phyloP scores from a whole-genome alignment of 2,888 invertebrate species.

The Brachycybe producta region DNA sequence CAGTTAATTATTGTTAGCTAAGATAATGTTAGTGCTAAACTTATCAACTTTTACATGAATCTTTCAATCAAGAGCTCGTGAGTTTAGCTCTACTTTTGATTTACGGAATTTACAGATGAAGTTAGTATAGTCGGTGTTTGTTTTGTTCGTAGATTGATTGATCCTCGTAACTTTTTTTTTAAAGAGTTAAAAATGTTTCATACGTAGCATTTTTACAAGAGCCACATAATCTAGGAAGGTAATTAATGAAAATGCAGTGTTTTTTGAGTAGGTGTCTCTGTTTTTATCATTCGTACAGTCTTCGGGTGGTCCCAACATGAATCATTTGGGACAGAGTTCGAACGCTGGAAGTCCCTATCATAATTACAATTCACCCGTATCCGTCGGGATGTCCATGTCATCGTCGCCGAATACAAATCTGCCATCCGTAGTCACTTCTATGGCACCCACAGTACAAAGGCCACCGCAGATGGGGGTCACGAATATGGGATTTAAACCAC shows the following conservation, averaged over 20 bases:
- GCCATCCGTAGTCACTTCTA: constrained; percentile 21
- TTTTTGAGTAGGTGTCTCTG: neutral
- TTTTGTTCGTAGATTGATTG: too few relatives aligned
- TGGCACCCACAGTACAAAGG: constrained; percentile 19
- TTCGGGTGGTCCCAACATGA: constrained; percentile 4
- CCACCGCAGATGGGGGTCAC: constrained; percentile 9
- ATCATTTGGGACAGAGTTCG: constrained; percentile 20
- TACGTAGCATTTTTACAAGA: too few relatives aligned
- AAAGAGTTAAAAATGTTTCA: too few relatives aligned
- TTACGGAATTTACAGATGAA: too few relatives aligned
- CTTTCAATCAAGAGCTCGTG: too few relatives aligned
- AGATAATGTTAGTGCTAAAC: too few relatives aligned
- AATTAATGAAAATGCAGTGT: neutral
- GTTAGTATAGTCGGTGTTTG: too few relatives aligned
- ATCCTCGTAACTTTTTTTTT: too few relatives aligned
- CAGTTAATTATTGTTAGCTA: too few relatives aligned
- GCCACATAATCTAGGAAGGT: too few relatives aligned
- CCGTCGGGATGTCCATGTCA: constrained; percentile 20
- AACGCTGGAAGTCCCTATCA: constrained; percentile 21
- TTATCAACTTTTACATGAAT: too few relatives aligned
- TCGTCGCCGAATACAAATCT: constrained; percentile 20
- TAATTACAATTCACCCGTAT: constrained; percentile 22
- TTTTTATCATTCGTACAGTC: constrained; percentile 11
- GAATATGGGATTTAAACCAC: constrained; percentile 19
- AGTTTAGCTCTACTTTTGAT: too few relatives aligned